A percentile compares a stretch with the other conserved stretches of the same genome.
These are phyloP conservation scores for Sicus ferrugineus DNA, from an alignment of 2,888 invertebrate species.

Conservation along the genomic window DNA sequence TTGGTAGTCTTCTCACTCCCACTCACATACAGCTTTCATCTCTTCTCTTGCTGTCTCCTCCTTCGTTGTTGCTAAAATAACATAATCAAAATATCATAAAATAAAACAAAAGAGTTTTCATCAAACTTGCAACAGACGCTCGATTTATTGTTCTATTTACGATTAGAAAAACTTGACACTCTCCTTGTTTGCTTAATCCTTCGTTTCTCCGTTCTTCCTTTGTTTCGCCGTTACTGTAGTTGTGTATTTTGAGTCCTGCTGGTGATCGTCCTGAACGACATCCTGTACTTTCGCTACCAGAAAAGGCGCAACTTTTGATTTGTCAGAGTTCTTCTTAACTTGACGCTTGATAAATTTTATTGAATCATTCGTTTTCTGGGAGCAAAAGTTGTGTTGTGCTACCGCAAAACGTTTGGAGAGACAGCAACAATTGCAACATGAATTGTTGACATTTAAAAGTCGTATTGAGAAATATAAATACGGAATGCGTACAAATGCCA, in stretches of 20 bases:
- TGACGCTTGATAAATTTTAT: slow-evolving; percentile 25
- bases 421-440: neutral
- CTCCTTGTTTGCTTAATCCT: no score
- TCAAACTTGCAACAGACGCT: no score
- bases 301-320: slow-evolving; percentile 33
- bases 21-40: no score
- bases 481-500: no score
- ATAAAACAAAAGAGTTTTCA: no score
- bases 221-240: neutral
- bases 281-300: neutral
- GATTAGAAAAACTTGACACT: no score
- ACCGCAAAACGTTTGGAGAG: neutral
- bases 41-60: neutral
- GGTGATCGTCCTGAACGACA: neutral
- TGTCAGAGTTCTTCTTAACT: slow-evolving; percentile 25
- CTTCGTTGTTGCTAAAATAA: no score
- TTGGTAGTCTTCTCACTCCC: neutral
- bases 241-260: neutral
- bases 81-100: no score
- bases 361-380: slow-evolving; percentile 1
- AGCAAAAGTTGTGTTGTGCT: slow-evolving; percentile 6
- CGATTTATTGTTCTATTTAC: no score
- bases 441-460: no score
- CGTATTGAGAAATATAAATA: no score
- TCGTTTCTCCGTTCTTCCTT: no score